Conservation (phyloP, 2,888 invertebrate genomes). For the Anarsia innoxiella region DNA sequence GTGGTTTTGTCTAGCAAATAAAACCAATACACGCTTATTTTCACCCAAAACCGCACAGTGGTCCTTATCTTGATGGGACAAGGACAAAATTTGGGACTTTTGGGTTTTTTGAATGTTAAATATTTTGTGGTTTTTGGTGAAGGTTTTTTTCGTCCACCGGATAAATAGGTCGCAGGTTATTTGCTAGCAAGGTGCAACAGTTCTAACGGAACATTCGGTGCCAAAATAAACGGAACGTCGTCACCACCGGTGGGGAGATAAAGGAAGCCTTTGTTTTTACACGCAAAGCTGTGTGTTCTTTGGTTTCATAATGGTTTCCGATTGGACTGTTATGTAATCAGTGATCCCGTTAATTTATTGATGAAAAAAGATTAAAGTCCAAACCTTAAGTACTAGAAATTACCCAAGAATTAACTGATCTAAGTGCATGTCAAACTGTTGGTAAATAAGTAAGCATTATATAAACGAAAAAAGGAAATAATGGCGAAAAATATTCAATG, state of each 20-base stretch:
- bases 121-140: constrained; percentile 23
- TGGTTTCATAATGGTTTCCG: constrained; percentile 18
- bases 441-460: too few species aligned
- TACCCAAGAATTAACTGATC: too few species aligned
- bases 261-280: constrained; percentile 53
- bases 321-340: background rate
- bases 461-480: too few species aligned
- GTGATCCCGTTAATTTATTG: background rate
- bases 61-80: constrained; percentile 13
- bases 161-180: constrained; percentile 73
- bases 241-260: constrained; percentile 46
- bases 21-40: constrained; percentile 7
- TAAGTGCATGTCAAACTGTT: too few species aligned
- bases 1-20: constrained; percentile 31
- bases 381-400: too few species aligned
- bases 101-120: constrained; percentile 10
- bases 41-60: background rate
- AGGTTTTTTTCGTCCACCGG: constrained; percentile 51
- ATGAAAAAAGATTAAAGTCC: too few species aligned
- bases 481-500: too few species aligned
- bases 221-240: constrained; percentile 63
- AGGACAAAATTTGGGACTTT: constrained; percentile 15
- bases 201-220: constrained; percentile 58
- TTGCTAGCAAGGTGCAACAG: constrained; percentile 68
- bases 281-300: constrained; percentile 39